phyloP scores from a whole-genome alignment of 2,888 invertebrate species.

The Linnaemya vulpina region DNA sequence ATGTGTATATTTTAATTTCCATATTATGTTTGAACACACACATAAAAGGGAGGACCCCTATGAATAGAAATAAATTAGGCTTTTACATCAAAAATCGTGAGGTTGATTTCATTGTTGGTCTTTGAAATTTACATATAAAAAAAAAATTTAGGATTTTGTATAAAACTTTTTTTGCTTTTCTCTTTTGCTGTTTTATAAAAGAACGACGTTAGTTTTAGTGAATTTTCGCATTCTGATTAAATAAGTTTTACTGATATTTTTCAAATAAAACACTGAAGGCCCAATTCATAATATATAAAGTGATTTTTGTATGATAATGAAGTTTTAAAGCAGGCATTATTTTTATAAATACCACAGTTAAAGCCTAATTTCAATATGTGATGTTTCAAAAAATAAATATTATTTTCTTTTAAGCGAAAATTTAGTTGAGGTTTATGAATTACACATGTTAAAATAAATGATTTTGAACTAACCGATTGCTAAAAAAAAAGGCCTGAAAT shows the following conservation, averaged over 20 bases:
- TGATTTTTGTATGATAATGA: no score
- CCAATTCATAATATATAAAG: no score
- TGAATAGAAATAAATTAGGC: not conserved
- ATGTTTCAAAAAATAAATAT: no score
- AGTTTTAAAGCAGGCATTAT: no score
- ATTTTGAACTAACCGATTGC: no score
- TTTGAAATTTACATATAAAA: conserved; percentile 20
- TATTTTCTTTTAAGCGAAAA: no score
- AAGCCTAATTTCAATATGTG: no score
- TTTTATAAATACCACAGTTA: no score
- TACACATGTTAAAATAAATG: no score
- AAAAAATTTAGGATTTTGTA: not conserved
- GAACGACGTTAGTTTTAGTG: conserved; percentile 19
- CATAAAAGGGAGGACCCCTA: conserved; percentile 5
- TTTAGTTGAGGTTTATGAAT: no score
- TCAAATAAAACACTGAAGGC: conserved; percentile 3
- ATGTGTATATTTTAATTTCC: not conserved
- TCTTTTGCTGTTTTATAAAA: not conserved
- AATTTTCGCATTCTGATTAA: conserved; percentile 51
- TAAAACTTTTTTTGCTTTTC: not conserved
- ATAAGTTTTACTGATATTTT: conserved; percentile 8
- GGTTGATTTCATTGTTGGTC: not conserved
- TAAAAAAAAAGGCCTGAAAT: no score
- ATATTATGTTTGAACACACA: not conserved
- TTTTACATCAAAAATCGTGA: not conserved